Percentiles rank a stretch among this genome's conserved stretches.
phyloP scores from a whole-genome alignment of 2,888 invertebrate species.

The Bursaphelenchus okinawaensis region DNA sequence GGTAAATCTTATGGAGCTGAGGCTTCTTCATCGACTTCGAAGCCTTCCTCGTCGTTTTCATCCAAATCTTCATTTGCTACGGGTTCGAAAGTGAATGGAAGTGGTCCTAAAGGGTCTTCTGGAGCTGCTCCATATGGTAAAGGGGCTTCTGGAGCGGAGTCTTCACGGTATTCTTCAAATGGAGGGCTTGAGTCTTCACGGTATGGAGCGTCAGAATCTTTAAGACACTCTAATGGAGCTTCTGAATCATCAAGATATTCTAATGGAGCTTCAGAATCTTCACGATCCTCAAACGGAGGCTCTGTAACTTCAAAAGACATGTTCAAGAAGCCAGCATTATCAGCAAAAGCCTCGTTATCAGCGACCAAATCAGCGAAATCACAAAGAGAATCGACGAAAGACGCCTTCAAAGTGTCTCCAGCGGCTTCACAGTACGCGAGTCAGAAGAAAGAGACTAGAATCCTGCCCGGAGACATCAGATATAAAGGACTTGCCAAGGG shows the following conservation, averaged over 20 bases:
- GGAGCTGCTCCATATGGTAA: too few species aligned
- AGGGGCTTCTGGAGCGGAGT: too few species aligned
- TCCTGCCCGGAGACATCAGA: slow-evolving; percentile 44
- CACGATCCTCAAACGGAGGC: too few species aligned
- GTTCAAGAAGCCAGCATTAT: not conserved
- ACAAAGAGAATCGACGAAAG: not conserved
- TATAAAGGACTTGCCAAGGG: slow-evolving; percentile 25
- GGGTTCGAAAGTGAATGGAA: not conserved
- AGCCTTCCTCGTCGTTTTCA: not conserved
- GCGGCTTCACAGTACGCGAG: not conserved
- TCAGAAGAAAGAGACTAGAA: slow-evolving; percentile 20
- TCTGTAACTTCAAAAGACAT: not conserved
- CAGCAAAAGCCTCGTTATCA: not conserved
- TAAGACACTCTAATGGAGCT: too few species aligned
- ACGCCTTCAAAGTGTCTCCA: not conserved
- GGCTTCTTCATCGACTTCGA: too few species aligned
- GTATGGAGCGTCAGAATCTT: too few species aligned
- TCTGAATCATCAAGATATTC: too few species aligned
- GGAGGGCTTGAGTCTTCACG: too few species aligned
- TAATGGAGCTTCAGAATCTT: too few species aligned
- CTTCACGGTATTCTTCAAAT: too few species aligned
- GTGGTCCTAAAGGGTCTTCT: not conserved
- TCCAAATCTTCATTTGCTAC: not conserved
- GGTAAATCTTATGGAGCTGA: too few species aligned
- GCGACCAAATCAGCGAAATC: not conserved